Conservation (phyloP, 2,888 invertebrate genomes). For the Cataglyphis cursor region DNA sequence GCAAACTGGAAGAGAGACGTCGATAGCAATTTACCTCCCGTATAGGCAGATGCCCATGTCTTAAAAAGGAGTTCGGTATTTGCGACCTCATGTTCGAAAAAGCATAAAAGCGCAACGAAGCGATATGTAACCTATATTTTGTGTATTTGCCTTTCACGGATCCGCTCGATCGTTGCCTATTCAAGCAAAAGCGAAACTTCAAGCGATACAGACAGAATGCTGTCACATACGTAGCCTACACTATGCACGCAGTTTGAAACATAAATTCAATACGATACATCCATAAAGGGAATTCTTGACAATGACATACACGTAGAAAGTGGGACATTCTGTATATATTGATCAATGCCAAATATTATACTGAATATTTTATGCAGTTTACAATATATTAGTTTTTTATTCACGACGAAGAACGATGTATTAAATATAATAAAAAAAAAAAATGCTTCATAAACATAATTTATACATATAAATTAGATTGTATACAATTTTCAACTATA, state of each 20-base stretch:
- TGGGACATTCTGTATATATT: background rate
- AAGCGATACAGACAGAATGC: slow-evolving; percentile 56
- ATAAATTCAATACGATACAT: slow-evolving; percentile 46
- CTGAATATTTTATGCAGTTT: too few relatives aligned
- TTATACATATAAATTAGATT: background rate
- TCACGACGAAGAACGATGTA: background rate
- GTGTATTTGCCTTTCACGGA: slow-evolving; percentile 55
- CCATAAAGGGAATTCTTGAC: slow-evolving; percentile 35
- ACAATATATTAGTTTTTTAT: background rate
- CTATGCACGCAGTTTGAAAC: slow-evolving; percentile 36
- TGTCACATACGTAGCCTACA: slow-evolving; percentile 37
- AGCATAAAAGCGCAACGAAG: slow-evolving; percentile 50
- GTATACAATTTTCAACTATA: background rate
- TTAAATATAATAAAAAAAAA: background rate
- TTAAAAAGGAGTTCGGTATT: slow-evolving; percentile 42
- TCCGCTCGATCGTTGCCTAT: slow-evolving; percentile 55
- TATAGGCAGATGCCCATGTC: slow-evolving; percentile 67
- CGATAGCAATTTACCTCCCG: slow-evolving; percentile 60
- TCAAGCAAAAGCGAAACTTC: slow-evolving; percentile 56
- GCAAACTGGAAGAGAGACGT: slow-evolving; percentile 34
- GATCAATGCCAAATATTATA: background rate
- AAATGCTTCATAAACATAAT: background rate
- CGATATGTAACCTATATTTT: slow-evolving; percentile 53
- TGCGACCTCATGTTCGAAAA: slow-evolving; percentile 51
- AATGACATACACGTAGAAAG: slow-evolving; percentile 6